phyloP scores from a whole-genome alignment of 2,113 vertebrate genomes.

The Brevimyrus niger region DNA sequence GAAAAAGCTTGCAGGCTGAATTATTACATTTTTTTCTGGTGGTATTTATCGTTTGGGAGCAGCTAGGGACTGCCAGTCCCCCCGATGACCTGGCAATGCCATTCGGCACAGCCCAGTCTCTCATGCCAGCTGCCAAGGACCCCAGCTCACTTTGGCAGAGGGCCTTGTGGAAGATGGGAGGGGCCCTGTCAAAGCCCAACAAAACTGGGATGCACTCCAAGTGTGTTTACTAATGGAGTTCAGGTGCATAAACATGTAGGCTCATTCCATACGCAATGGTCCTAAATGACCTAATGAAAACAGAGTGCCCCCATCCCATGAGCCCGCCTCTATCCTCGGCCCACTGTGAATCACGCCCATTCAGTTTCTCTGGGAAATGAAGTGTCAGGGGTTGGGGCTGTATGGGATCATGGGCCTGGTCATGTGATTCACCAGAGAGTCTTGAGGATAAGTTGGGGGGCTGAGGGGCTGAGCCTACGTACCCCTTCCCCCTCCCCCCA shows the following conservation, averaged over 20 bases:
- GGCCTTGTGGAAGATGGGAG: neutral
- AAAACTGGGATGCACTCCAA: slow-evolving; percentile 36
- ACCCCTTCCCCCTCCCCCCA: neutral
- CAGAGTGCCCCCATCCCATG: neutral
- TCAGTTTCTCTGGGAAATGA: neutral
- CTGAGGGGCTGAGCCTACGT: neutral
- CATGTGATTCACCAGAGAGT: neutral
- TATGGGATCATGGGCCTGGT: neutral
- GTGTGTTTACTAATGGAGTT: slow-evolving; percentile 37
- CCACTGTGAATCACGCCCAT: neutral
- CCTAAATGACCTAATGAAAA: slow-evolving; percentile 27
- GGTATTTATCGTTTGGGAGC: neutral
- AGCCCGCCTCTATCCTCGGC: neutral
- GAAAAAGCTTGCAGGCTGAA: neutral
- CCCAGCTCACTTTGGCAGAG: neutral
- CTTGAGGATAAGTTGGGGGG: neutral
- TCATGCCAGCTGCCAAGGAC: neutral
- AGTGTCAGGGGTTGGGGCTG: neutral
- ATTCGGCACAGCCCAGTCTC: neutral
- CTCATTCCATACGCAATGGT: slow-evolving; percentile 33
- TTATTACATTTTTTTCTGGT: neutral
- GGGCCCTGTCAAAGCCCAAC: slow-evolving; percentile 6
- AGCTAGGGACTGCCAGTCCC: neutral
- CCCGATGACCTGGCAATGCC: neutral
- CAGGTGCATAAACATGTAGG: slow-evolving; percentile 34